A percentile compares a stretch with the other conserved stretches of the same genome.
These are phyloP conservation scores for Sphaerophoria taeniata DNA, from an alignment of 2,888 invertebrate genomes.

Conservation along the genomic window DNA sequence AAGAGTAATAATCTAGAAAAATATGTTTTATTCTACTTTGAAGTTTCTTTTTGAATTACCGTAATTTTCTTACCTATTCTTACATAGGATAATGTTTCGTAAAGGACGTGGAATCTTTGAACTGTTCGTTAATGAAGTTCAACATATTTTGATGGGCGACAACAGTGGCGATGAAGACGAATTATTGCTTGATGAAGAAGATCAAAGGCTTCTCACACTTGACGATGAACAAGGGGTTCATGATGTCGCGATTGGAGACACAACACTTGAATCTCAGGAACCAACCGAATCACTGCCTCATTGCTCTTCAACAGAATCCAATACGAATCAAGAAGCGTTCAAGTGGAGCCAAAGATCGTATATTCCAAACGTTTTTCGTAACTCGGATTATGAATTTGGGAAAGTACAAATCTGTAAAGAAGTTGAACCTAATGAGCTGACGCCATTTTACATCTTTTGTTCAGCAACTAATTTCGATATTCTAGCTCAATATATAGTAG, in stretches of 20 bases:
- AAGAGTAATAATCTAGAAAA: too few relatives aligned
- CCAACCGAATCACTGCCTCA: too few relatives aligned
- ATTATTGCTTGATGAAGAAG: constrained; percentile 17
- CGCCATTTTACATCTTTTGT: constrained; percentile 9
- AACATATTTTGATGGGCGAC: constrained; percentile 5
- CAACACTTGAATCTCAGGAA: too few relatives aligned
- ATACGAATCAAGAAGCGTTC: too few relatives aligned
- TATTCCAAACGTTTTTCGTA: background rate
- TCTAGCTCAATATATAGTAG: background rate
- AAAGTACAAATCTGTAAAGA: too few relatives aligned
- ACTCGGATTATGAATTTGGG: background rate
- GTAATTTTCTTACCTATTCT: too few relatives aligned
- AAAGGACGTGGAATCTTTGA: background rate
- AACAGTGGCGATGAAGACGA: constrained; percentile 15
- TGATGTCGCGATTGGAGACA: too few relatives aligned
- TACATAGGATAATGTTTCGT: background rate
- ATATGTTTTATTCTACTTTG: too few relatives aligned
- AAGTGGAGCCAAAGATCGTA: background rate
- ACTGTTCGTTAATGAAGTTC: too few relatives aligned
- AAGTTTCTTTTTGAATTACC: too few relatives aligned
- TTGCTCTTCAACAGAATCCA: too few relatives aligned
- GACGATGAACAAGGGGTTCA: constrained; percentile 9
- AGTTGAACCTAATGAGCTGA: background rate
- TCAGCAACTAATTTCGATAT: constrained; percentile 4
- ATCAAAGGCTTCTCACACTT: constrained; percentile 13